Evolutionary conservation across 2,888 invertebrate species (phyloP).

Genomic region (Polydrusus tereticollis): DNA sequence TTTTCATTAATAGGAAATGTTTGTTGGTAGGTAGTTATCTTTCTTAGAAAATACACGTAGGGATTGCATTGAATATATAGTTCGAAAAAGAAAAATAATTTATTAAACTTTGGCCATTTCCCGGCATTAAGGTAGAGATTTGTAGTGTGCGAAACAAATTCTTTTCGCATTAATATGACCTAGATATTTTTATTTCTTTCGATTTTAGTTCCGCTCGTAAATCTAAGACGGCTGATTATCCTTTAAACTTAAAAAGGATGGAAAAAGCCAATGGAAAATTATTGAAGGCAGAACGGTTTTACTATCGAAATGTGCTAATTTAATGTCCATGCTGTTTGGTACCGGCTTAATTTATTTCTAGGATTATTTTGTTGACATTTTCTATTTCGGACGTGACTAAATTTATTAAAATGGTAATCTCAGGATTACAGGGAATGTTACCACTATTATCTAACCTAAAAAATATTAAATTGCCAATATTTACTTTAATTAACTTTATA

Average conservation of each 20-base stretch:
- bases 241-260: constrained; percentile 7
- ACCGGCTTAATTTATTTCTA: not conserved
- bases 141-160: constrained; percentile 10
- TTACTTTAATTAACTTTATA: too few species aligned
- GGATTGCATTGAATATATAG: not conserved
- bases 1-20: not conserved
- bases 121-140: not conserved
- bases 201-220: constrained; percentile 7
- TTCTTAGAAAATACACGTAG: not conserved
- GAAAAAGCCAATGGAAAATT: constrained; percentile 15
- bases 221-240: constrained; percentile 4
- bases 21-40: not conserved
- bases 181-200: constrained; percentile 17
- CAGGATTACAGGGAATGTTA: not conserved
- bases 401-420: not conserved
- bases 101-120: not conserved
- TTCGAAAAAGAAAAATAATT: not conserved
- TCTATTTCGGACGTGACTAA: not conserved
- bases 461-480: not conserved
- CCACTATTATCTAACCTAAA: not conserved
- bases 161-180: constrained; percentile 15
- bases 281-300: constrained; percentile 4
- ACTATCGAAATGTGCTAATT: constrained; percentile 5
- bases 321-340: not conserved
- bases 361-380: constrained; percentile 6